A percentile compares a stretch with the other conserved stretches of the same genome.
These are phyloP conservation scores for Bujurquina vittata DNA, from an alignment of 2,113 vertebrate species.

Conservation along the genomic window DNA sequence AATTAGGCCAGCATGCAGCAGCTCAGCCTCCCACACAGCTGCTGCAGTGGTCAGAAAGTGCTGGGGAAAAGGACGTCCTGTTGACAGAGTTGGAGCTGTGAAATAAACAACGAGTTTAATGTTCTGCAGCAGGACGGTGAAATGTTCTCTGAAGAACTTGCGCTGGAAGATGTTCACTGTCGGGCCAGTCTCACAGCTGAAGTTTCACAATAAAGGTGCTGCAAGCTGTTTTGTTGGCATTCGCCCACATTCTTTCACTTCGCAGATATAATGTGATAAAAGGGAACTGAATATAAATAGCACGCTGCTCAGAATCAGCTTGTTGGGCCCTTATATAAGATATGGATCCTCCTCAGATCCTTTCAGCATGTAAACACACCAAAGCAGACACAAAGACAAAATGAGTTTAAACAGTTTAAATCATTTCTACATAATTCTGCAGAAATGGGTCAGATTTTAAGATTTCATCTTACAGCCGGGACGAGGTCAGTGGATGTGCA, in stretches of 20 bases:
- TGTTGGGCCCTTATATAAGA: background rate
- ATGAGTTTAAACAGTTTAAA: background rate
- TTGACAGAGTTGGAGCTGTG: background rate
- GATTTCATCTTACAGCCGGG: background rate
- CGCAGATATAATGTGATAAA: background rate
- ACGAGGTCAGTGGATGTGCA: background rate
- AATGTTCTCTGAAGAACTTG: background rate
- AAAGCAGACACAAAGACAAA: background rate
- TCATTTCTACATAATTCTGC: background rate
- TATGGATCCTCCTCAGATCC: background rate
- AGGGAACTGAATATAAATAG: background rate
- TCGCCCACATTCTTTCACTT: background rate
- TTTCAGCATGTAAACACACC: accelerated
- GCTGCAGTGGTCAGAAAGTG: background rate
- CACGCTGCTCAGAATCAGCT: background rate
- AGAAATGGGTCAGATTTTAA: background rate
- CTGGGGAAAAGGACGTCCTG: background rate
- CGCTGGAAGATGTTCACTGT: background rate
- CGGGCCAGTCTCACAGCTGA: no score
- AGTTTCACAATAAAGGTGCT: background rate
- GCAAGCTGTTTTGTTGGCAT: background rate
- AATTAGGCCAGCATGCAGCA: conserved; percentile 32
- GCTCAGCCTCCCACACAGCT: background rate
- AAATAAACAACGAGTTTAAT: background rate
- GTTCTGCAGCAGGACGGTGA: background rate